phyloP scores from a whole-genome alignment of 2,888 invertebrate genomes.

The Idaea biselata region DNA sequence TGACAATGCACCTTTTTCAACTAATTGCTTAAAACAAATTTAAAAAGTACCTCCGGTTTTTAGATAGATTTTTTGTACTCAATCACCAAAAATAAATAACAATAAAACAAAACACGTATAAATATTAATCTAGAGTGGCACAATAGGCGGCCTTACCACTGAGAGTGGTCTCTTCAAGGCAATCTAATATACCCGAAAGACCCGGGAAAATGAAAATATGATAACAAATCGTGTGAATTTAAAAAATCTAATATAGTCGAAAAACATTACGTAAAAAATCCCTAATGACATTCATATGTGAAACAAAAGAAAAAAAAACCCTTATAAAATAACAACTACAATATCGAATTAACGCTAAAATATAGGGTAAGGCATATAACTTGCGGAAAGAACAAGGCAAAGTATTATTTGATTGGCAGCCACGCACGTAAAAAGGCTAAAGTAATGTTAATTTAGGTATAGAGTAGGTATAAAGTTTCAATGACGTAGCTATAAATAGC shows the following conservation, averaged over 20 bases:
- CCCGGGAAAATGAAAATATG: too few species aligned
- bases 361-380: constrained; percentile 1
- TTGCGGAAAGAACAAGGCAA: not conserved
- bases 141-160: too few species aligned
- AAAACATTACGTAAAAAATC: not conserved
- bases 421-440: not conserved
- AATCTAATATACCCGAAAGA: too few species aligned
- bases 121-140: too few species aligned
- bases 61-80: too few species aligned
- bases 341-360: not conserved
- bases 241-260: not conserved
- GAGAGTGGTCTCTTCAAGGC: too few species aligned
- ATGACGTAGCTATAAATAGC: not conserved
- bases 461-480: not conserved
- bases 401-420: not conserved
- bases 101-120: too few species aligned
- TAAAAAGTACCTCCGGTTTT: too few species aligned
- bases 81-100: too few species aligned
- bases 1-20: too few species aligned
- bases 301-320: not conserved
- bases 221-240: too few species aligned
- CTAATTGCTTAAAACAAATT: too few species aligned
- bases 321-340: not conserved
- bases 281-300: not conserved
- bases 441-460: not conserved